Evolutionary conservation across 2,797 vertebrate species (phyloP).

Genomic region (Poliocrania exsul): DNA sequence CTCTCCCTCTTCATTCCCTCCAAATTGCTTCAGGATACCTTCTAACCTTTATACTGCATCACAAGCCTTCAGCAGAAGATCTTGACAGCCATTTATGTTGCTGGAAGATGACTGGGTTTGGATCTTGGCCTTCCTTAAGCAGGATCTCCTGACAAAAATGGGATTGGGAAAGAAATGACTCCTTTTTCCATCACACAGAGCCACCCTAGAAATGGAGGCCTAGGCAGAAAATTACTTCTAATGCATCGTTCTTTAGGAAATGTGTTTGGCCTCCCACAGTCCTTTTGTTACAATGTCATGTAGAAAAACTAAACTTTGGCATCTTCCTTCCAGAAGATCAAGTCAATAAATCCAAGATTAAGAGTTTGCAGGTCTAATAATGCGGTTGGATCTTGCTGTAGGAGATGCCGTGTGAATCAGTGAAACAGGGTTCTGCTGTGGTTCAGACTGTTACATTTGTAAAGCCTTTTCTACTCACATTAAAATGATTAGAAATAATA

Average conservation of each 20-base stretch:
- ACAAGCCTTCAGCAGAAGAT: constrained; percentile 66
- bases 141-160: constrained; percentile 63
- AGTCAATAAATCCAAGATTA: not conserved
- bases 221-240: constrained; percentile 49
- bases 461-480: not conserved
- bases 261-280: not conserved
- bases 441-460: not conserved
- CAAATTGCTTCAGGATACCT: constrained; percentile 66
- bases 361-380: not conserved
- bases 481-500: not conserved
- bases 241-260: not conserved
- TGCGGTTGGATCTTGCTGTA: not conserved
- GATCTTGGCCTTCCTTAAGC: constrained; percentile 67
- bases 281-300: not conserved
- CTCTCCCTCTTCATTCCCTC: constrained; percentile 68
- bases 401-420: not conserved
- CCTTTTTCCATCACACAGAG: constrained; percentile 48
- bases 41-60: constrained; percentile 63
- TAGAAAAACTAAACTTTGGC: constrained; percentile 6
- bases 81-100: constrained; percentile 57
- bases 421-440: not conserved
- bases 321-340: constrained; percentile 1
- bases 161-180: constrained; percentile 64
- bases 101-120: constrained; percentile 70
- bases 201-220: constrained; percentile 34